Conservation (phyloP, 2,888 invertebrate species). For the Galerucella nymphaeae region DNA sequence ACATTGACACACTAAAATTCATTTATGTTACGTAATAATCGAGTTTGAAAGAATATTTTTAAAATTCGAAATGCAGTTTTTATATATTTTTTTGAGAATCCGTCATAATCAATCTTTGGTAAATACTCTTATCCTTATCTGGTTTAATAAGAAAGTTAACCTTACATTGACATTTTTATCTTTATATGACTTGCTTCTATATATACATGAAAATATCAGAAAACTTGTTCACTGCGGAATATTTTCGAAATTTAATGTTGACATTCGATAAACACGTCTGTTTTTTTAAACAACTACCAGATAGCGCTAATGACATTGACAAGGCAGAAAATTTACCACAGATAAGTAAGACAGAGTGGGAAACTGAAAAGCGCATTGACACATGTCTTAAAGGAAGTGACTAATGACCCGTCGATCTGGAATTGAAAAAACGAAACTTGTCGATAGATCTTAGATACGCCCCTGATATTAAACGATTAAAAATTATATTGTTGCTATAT, state of each 20-base stretch:
- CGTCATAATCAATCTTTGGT: not conserved
- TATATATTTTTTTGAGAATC: not conserved
- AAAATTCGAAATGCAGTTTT: not conserved
- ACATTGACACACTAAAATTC: not conserved
- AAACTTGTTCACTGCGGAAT: not conserved
- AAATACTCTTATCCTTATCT: slow-evolving; percentile 20
- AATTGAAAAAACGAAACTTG: not conserved
- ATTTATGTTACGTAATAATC: too few relatives aligned
- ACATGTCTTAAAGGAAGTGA: too few relatives aligned
- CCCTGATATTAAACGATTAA: slow-evolving; percentile 1
- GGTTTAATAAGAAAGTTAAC: slow-evolving; percentile 5
- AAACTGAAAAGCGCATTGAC: too few relatives aligned
- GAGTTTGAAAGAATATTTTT: too few relatives aligned
- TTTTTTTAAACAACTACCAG: too few relatives aligned
- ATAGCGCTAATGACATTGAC: too few relatives aligned
- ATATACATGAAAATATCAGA: not conserved
- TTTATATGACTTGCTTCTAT: not conserved
- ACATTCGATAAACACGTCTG: too few relatives aligned
- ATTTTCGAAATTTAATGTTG: not conserved
- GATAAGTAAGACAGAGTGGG: too few relatives aligned
- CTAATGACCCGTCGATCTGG: too few relatives aligned
- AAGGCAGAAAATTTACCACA: too few relatives aligned
- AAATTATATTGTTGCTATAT: slow-evolving; percentile 2
- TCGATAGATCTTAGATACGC: not conserved
- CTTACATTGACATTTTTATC: slow-evolving; percentile 13